Percentiles rank a stretch among this genome's conserved stretches.
Evolutionary conservation across 1,140 invertebrate species (phyloP).

Genomic region (Apis mellifera): Amel_HAv3.1 CM009942.2:11004001-11004500

Average conservation of each 20-base stretch:
- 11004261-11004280: not conserved
- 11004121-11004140: slow-evolving; percentile 5
- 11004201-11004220: not conserved
- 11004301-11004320: slow-evolving; percentile 8
- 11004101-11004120: slow-evolving; percentile 21
- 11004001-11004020: slow-evolving; percentile 22
- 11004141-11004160: slow-evolving; percentile 15
- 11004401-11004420: slow-evolving; percentile 69
- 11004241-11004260: not conserved
- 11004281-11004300: slow-evolving; percentile 52
- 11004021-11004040: slow-evolving; percentile 20
- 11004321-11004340: slow-evolving; percentile 68
- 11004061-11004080: slow-evolving; percentile 15
- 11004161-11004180: slow-evolving; percentile 57
- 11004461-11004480: slow-evolving; percentile 30
- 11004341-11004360: slow-evolving; percentile 71
- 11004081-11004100: slow-evolving; percentile 46
- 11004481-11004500: not conserved
- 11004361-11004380: slow-evolving; percentile 26
- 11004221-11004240: not conserved
- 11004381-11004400: slow-evolving; percentile 49
- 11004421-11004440: slow-evolving; percentile 56
- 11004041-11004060: slow-evolving; percentile 15
- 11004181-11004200: not conserved
- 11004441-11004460: slow-evolving; percentile 37